These are phyloP conservation scores for Alentia gelatinosa DNA, from an alignment of 2,888 invertebrate genomes.

Conservation along the genomic window DNA sequence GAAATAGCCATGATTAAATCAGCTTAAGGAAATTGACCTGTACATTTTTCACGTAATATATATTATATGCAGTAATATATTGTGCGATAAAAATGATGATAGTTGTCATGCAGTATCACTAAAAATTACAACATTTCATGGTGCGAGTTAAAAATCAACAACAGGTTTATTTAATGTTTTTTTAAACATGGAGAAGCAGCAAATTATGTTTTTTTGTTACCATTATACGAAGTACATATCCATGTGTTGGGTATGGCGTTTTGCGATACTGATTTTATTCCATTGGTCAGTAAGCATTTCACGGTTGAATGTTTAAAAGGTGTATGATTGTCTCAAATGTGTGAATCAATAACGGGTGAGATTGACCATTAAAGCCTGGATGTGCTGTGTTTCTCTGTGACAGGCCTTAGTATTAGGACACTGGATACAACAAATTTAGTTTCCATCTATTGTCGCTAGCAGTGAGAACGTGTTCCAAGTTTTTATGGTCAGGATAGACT, in stretches of 20 bases:
- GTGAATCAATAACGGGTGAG: background rate
- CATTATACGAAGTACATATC: background rate
- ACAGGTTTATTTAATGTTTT: background rate
- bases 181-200: background rate
- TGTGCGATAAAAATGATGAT: background rate
- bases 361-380: background rate
- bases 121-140: background rate
- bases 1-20: no score
- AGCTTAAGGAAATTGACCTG: no score
- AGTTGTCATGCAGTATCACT: background rate
- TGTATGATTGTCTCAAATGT: background rate
- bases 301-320: background rate
- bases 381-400: background rate
- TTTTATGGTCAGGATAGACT: background rate
- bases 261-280: background rate
- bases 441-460: background rate
- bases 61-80: no score
- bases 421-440: background rate
- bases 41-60: no score
- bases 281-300: background rate
- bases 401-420: background rate
- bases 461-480: background rate
- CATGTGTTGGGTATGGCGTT: background rate
- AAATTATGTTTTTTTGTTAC: background rate
- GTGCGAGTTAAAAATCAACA: background rate